Conservation (phyloP, 2,888 invertebrate species). For the Watsonalla binaria region DNA sequence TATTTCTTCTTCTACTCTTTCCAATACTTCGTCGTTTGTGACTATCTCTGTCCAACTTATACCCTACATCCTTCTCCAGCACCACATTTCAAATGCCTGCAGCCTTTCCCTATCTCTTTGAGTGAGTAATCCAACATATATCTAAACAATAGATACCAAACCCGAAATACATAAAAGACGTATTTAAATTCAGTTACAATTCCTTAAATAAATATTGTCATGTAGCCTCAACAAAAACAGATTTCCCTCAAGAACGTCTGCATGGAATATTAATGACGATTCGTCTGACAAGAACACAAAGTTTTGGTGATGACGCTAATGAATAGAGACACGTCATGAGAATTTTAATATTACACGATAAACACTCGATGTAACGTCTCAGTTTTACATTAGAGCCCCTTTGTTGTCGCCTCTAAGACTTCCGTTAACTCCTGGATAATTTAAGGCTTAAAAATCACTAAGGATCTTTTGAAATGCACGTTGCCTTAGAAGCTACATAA, state of each 20-base stretch:
- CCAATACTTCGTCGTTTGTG: too few species aligned
- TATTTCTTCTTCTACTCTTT: too few species aligned
- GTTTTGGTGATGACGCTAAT: background rate
- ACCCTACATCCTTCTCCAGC: too few species aligned
- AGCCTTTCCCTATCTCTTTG: too few species aligned
- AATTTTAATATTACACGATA: background rate
- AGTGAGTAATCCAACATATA: too few species aligned
- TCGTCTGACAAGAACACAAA: background rate
- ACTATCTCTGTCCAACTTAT: too few species aligned
- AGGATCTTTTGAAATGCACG: too few species aligned
- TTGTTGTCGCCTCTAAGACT: background rate
- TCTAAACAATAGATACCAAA: too few species aligned
- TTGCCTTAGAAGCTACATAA: too few species aligned
- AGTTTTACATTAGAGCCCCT: background rate
- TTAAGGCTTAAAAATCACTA: background rate
- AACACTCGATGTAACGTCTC: background rate
- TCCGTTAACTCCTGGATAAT: background rate
- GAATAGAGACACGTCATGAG: background rate
- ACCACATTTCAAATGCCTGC: too few species aligned
- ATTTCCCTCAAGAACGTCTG: background rate
- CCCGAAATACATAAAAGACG: too few species aligned
- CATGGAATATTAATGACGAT: background rate
- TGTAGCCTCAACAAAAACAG: background rate
- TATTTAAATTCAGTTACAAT: background rate
- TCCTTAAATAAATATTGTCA: background rate